Evolutionary conservation across 2,797 vertebrate genomes (phyloP), one percentile per base, ranked within the genome.

Genomic region (Dromococcyx pavoninus): DNA sequence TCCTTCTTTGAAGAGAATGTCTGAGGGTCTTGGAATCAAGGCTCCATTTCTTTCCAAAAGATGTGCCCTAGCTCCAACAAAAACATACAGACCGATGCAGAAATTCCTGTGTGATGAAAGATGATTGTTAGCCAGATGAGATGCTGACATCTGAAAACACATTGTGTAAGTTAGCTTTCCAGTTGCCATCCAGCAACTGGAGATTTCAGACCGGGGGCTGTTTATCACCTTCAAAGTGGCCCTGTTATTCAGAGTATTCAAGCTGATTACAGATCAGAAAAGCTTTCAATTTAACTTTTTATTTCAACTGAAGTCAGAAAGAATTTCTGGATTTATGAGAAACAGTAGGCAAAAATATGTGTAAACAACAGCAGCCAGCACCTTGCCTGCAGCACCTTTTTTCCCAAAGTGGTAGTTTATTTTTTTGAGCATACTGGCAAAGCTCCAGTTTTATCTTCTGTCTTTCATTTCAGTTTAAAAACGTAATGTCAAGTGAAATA

Each of bases 341-440:
- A 95, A 74, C 27, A 71, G 61, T 46, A 86, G 67, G 44, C 43
- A 93, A 82, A 79, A 79, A 65, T 70, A 74, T 35, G 35, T 80
- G 51, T 71, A 75, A 89, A 89, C 33, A 82, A 15, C 73, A 96
- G 85, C 74, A 95, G 71, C 56, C 73, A 81, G 60, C 64, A 93
- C 74, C 77, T 93, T 92, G 83, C 80, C 86, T 92, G 74, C 74
- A 95, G 81, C 43, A 86, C 82, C 66, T 92, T 86, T 89, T 73
- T 87, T 58, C 48, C 70, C 77, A 70, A 33, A 93, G 73, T n/a
- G 44, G 43, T 73, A 69, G 65, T 76, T 74, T 91, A 61, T 66
- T 89, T 94, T 94, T 89, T 61, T 71, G 51, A 93, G 51, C 43
- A 25, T 69, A 11, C n/a, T 80, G 62, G 46, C 69, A 91, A 81